phyloP scores from a whole-genome alignment of 2,888 invertebrate species.

The Cheilosia variabilis region DNA sequence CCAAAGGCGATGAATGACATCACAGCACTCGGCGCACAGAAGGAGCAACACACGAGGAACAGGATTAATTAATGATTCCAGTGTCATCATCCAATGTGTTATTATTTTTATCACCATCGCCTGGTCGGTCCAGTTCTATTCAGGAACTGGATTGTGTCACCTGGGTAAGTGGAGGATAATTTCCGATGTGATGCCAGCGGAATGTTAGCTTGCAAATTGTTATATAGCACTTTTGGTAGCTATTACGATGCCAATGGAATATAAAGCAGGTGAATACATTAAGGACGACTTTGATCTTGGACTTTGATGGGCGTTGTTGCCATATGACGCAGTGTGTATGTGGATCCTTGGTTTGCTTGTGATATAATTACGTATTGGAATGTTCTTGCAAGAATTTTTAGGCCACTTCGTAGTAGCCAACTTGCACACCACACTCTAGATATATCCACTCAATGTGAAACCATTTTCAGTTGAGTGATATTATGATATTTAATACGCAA shows the following conservation, averaged over 20 bases:
- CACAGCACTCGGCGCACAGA: slow-evolving; percentile 47
- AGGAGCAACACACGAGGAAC: slow-evolving; percentile 55
- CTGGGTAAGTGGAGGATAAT: slow-evolving; percentile 65
- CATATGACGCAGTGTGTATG: too few relatives aligned
- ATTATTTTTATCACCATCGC: slow-evolving; percentile 71
- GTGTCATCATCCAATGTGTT: slow-evolving; percentile 74
- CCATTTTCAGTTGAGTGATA: too few relatives aligned
- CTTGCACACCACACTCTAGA: too few relatives aligned
- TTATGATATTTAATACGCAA: too few relatives aligned
- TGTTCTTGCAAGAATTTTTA: too few relatives aligned
- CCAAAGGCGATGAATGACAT: slow-evolving; percentile 55
- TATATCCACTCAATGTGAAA: too few relatives aligned
- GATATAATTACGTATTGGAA: too few relatives aligned
- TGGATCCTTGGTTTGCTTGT: too few relatives aligned
- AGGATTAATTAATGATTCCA: slow-evolving; percentile 74
- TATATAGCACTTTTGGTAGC: slow-evolving; percentile 52
- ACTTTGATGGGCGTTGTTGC: too few relatives aligned
- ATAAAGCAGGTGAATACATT: slow-evolving; percentile 23
- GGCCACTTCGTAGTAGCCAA: too few relatives aligned
- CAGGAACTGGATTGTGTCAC: slow-evolving; percentile 72
- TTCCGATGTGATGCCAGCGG: slow-evolving; percentile 43
- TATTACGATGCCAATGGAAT: slow-evolving; percentile 27
- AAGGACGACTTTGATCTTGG: background rate
- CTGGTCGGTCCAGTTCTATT: slow-evolving; percentile 58
- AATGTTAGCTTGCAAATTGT: slow-evolving; percentile 54